Evolutionary conservation across 2,888 invertebrate genomes (phyloP).

Genomic region (Drosophila nr. perissopoda): DNA sequence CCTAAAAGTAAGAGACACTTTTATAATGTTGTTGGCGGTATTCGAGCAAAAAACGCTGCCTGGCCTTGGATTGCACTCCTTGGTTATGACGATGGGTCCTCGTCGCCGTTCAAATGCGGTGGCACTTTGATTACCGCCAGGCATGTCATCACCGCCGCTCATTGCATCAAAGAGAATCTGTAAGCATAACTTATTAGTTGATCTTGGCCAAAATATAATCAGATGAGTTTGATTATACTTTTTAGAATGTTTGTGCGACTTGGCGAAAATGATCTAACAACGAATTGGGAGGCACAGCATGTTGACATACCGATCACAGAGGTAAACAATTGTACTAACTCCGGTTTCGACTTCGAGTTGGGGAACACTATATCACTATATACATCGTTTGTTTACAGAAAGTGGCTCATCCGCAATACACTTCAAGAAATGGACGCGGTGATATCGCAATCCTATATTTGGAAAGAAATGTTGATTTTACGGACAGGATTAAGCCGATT

Average conservation of each 20-base stretch:
- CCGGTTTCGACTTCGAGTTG: not conserved
- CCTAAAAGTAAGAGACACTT: conserved; percentile 78
- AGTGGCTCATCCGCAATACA: conserved; percentile 76
- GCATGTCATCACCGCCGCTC: conserved; percentile 89
- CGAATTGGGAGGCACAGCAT: conserved; percentile 86
- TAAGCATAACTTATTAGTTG: conserved; percentile 15
- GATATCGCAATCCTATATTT: conserved; percentile 92
- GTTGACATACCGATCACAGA: conserved; percentile 87
- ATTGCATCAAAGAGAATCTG: conserved; percentile 72
- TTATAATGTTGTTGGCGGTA: conserved; percentile 87
- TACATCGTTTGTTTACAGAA: conserved; percentile 45
- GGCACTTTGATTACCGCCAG: conserved; percentile 86
- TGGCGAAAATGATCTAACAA: conserved; percentile 91
- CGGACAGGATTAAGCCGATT: conserved; percentile 86
- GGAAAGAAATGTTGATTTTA: conserved; percentile 86
- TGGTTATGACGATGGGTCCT: conserved; percentile 87
- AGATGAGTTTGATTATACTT: not conserved
- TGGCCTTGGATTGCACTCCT: conserved; percentile 93
- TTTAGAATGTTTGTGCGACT: conserved; percentile 87
- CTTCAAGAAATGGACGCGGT: conserved; percentile 86
- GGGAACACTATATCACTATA: not conserved
- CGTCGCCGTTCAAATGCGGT: conserved; percentile 83
- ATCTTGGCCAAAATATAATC: not conserved
- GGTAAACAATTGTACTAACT: conserved; percentile 59
- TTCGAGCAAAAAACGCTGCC: conserved; percentile 87